Evolutionary conservation across 1,140 invertebrate genomes (phyloP), one percentile per base, ranked within the genome.

Genomic region (Tetraneura akinire): DNA sequence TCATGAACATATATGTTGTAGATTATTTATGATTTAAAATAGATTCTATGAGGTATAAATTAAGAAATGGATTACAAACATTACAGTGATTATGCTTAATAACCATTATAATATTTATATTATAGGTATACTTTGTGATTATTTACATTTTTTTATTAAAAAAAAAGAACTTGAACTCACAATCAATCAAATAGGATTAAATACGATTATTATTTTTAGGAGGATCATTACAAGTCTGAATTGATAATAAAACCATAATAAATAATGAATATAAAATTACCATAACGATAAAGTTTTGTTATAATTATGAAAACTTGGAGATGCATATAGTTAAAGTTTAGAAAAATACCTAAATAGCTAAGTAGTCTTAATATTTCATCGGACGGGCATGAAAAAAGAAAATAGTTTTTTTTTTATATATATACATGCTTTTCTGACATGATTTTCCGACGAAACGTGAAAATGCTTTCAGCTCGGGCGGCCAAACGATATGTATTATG

Each of bases 401-500:
- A 62, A 78, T 29, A 62, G 55, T 45, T 60, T 78, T 78, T 76
- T 57, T 37, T 57, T 78, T 14, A 6, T 60, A 45, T n/a, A 57
- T 78, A 62, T 57, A 53, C 37, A 57, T 76, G 23, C 47, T 47
- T 60, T 4, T 13, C 9, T 29, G 74, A 47, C 55, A 62, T 45
- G 74, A 78, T 78, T 78, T 78, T 37, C 55, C 74, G 53, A 78
- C 53, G 55, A 78, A 78, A 78, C 74, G 74, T 57, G 53, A 78
- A 78, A 78, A 78, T 60, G 53, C 74, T 78, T 78, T 78, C 74
- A 78, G 55, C n/a, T n/a, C 14, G 26, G 21, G 37, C 74, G 53
- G 55, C 74, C 74, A 60, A 62, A 78, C 55, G 74, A 45, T 60
- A 78, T 78, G 55, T 78, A 78, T 78, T 78, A 78, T 78, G 74